Percentiles rank a stretch among this genome's conserved stretches.
Evolutionary conservation across 2,797 vertebrate genomes (phyloP).

Genomic region (Lithobates sylvaticus): DNA sequence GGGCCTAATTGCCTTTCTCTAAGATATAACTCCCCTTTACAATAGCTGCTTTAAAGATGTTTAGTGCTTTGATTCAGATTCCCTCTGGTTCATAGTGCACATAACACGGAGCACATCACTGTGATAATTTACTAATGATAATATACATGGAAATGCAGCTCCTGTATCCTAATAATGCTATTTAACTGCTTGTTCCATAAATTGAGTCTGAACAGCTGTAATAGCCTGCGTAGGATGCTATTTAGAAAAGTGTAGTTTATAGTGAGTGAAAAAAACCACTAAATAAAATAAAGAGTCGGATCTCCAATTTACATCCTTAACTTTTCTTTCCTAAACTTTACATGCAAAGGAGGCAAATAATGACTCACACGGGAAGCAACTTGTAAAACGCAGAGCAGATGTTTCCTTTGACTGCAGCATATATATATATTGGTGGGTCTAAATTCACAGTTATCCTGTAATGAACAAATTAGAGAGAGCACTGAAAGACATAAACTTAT

Average conservation of each 20-base stretch:
- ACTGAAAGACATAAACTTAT: not conserved
- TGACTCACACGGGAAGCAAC: slow-evolving; percentile 7
- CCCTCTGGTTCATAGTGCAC: not conserved
- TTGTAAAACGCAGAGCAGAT: slow-evolving; percentile 41
- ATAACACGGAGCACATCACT: not conserved
- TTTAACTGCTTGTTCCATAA: not conserved
- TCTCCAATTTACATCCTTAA: slow-evolving; percentile 4
- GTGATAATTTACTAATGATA: not conserved
- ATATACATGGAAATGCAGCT: not conserved
- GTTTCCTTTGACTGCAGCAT: slow-evolving; percentile 34
- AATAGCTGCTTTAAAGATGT: not conserved
- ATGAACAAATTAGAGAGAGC: slow-evolving; percentile 6
- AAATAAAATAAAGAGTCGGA: slow-evolving; percentile 8
- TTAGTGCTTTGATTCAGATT: not conserved
- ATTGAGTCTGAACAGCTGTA: not conserved
- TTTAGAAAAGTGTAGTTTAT: slow-evolving; percentile 2
- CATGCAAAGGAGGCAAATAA: slow-evolving; percentile 38
- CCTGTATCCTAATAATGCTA: not conserved
- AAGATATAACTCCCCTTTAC: not conserved
- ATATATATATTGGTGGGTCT: slow-evolving; percentile 5
- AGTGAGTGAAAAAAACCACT: not conserved
- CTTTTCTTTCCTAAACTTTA: slow-evolving; percentile 2
- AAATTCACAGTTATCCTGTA: slow-evolving; percentile 19
- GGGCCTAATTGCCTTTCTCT: too few relatives aligned
- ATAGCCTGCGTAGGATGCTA: not conserved